phyloP scores from a whole-genome alignment of 2,797 vertebrate species.

The Channallabes apus region DNA sequence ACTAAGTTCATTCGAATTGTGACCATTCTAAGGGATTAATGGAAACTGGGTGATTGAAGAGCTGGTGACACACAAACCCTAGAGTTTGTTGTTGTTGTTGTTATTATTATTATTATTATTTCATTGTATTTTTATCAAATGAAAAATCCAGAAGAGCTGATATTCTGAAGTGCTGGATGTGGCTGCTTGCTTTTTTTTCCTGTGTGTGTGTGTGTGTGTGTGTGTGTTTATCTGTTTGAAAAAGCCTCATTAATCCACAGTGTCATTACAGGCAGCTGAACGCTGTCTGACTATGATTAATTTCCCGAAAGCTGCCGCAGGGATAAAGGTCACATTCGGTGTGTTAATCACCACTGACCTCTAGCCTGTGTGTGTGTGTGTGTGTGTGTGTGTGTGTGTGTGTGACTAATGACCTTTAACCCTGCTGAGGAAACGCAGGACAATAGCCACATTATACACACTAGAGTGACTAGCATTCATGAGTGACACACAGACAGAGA shows the following conservation, averaged over 20 bases:
- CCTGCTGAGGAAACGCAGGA: slow-evolving; percentile 80
- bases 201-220: background rate
- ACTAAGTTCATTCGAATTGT: too few species aligned
- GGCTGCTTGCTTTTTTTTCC: background rate
- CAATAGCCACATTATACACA: slow-evolving; percentile 83
- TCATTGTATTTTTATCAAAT: background rate
- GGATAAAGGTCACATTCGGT: slow-evolving; percentile 84
- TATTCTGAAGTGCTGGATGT: background rate
- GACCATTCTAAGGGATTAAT: background rate
- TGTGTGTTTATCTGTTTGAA: slow-evolving; percentile 40
- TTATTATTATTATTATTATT: background rate
- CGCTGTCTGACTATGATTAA: slow-evolving; percentile 75
- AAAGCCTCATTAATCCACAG: slow-evolving; percentile 79
- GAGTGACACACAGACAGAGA: slow-evolving; percentile 36
- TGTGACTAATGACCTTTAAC: slow-evolving; percentile 77
- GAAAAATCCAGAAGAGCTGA: too few species aligned
- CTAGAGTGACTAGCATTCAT: slow-evolving; percentile 73
- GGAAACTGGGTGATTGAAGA: background rate
- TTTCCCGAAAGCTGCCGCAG: slow-evolving; percentile 74
- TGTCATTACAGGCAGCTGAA: slow-evolving; percentile 72
- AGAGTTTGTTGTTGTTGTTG: background rate
- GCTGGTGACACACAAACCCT: background rate
- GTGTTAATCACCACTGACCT: slow-evolving; percentile 79
- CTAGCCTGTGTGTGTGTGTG: slow-evolving; percentile 66
- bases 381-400: slow-evolving; percentile 63